Conservation (phyloP, 2,113 vertebrate genomes). For the Leptodactylus fuscus region DNA sequence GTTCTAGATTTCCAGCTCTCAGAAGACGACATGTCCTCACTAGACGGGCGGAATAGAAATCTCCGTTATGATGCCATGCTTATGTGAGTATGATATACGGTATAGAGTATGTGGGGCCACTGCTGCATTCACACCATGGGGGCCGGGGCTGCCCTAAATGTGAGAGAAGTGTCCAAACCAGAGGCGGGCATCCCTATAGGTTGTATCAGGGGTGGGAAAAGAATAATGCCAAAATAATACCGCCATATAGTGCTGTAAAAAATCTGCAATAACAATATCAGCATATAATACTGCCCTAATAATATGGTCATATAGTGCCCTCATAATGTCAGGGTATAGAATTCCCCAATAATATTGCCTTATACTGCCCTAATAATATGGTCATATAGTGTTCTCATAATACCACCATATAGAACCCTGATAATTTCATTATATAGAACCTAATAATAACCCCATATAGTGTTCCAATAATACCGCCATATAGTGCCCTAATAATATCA, state of each 20-base stretch:
- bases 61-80: background rate
- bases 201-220: too few species aligned
- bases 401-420: background rate
- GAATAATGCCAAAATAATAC: background rate
- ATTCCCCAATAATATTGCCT: background rate
- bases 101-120: background rate
- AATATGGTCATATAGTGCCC: background rate
- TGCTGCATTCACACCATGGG: too few species aligned
- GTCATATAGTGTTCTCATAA: background rate
- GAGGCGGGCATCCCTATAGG: too few species aligned
- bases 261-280: background rate
- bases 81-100: background rate
- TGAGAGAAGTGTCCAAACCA: too few species aligned
- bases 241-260: background rate
- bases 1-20: slow-evolving; percentile 81
- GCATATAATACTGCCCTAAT: background rate
- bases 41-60: slow-evolving; percentile 72
- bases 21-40: slow-evolving; percentile 72
- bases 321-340: background rate
- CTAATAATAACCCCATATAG: background rate
- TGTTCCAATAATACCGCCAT: background rate
- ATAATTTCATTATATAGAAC: too few species aligned
- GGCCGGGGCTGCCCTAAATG: too few species aligned
- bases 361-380: too few species aligned
- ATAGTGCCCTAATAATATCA: background rate